Evolutionary conservation across 2,797 vertebrate genomes (phyloP), one percentile per base, ranked within the genome.

Genomic region (Sphaeramia orbicularis): DNA sequence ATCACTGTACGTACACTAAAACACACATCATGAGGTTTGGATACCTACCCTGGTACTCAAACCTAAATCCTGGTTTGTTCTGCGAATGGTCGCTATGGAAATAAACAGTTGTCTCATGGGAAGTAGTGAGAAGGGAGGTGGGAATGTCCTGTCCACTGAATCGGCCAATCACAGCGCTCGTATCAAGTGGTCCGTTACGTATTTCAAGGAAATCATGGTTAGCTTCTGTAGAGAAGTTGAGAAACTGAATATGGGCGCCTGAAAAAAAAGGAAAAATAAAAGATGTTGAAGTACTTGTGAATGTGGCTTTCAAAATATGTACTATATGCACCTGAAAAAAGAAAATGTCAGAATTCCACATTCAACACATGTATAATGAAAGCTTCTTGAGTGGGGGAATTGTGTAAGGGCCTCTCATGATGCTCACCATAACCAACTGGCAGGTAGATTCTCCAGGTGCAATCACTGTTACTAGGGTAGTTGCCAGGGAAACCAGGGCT

Each of bases 81-180:
- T 99, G 96, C 0, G 97, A 99, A 87, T 99, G 97, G 91, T 99
- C 98, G 0, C 97, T 99, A 63, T 99, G 98, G 88, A 98, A 99
- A 82, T 99, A 99, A 1, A 99, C 68, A 0, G 96, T 95, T 60
- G 98, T 99, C 65, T 99, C 96, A 0, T 99, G 98, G 1, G 97
- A 98, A 0, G 98, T 99, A 15, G 97, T 97, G n/a, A 99, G 95
- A 12, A 99, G 94, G 12, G 96, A 93, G 14, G 96, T 84, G 0
- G 96, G 95, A 4, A 96, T 63, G 1, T 98, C 96, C 0, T 94
- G 87, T 9, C 97, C 97, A 0, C 97, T 99, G 88, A 96, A 99
- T 35, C 96, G 92, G 50, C 97, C 97, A 71, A 99, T 96, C 85
- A 99, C 94, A 0, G 92, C 76, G 50, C 97, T 99, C 30, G 96